Base-by-base conservation (phyloP, 2,888 invertebrate genomes). In the Meiosimyza platycephala region DNA sequence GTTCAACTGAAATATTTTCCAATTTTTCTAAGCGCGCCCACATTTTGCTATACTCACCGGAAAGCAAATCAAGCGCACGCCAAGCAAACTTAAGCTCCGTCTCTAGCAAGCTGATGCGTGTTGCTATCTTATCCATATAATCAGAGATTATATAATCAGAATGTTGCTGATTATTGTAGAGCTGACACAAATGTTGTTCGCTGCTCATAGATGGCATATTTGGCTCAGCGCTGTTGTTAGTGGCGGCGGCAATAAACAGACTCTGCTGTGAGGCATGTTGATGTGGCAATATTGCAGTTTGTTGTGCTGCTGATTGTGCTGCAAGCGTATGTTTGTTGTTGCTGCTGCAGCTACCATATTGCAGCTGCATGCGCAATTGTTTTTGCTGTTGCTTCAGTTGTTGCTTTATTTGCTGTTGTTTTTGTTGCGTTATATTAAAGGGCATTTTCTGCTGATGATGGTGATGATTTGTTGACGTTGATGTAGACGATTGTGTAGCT, bases 11-110 rank as follows among this genome's bases (percentile, higher is more conserved):
- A 75, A 96, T 90, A 28, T 94, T 91, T 85, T 97, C 96, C 47
- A 97, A 88, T 85, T 96, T 94, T 83, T 97, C 96, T 74, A 97
- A 88, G 60, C 96, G 90, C 82, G 95, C 94, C 96, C 96, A 97
- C 94, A 97, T 97, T 85, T 95, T 94, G 69, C 96, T 94, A 83
- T 96, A 97, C 85, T 97, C 97, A 82, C 95, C 95, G 54, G 95
- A 95, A 50, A 97, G 90, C 69, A 97, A 89, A 84, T 97, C 96
- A 72, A 97, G 89, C 3, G 96, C 96, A 77, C 96, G 90, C 96
- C 96, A 97, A 18, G 97, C 96, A 84, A 95, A 96, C 83, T 95
- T 94, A 64, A 97, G 89, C 87, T 97, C 96, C 3, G 95, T 95
- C 87, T 97, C 96, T 15, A 97, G 90, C 80, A 96, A 93, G 82